Conservation (phyloP, 2,888 invertebrate genomes). For the Mamestra brassicae region DNA sequence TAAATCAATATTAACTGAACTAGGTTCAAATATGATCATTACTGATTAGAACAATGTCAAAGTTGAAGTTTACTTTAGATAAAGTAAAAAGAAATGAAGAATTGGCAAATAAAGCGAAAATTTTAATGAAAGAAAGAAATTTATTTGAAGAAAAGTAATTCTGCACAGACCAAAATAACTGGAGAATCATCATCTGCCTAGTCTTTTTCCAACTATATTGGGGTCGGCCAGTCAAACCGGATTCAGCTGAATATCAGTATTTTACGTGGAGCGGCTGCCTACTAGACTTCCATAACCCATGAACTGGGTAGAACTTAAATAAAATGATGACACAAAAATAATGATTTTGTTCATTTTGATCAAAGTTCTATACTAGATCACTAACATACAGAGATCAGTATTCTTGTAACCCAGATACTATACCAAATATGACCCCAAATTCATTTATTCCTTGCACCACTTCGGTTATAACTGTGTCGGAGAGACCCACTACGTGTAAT, state of each 20-base stretch:
- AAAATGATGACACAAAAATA: not conserved
- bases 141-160: no score
- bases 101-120: not conserved
- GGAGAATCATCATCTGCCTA: not conserved
- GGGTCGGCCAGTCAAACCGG: no score
- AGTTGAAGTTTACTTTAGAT: not conserved
- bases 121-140: not conserved
- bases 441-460: conserved; percentile 36
- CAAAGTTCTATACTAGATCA: no score
- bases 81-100: not conserved
- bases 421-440: conserved; percentile 2
- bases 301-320: no score
- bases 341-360: no score
- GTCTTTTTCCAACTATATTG: no score
- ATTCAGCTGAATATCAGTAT: no score
- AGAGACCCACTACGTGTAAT: conserved; percentile 67
- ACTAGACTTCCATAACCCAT: no score
- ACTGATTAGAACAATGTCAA: not conserved
- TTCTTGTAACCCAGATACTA: not conserved
- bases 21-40: not conserved
- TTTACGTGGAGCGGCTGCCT: no score
- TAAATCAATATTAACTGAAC: conserved; percentile 3
- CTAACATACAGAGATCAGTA: not conserved
- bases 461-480: conserved; percentile 44
- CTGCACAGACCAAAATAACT: not conserved